Evolutionary conservation across 2,797 vertebrate species (phyloP), one percentile per base, ranked within the genome.

Genomic region (Ciconia nigra): DNA sequence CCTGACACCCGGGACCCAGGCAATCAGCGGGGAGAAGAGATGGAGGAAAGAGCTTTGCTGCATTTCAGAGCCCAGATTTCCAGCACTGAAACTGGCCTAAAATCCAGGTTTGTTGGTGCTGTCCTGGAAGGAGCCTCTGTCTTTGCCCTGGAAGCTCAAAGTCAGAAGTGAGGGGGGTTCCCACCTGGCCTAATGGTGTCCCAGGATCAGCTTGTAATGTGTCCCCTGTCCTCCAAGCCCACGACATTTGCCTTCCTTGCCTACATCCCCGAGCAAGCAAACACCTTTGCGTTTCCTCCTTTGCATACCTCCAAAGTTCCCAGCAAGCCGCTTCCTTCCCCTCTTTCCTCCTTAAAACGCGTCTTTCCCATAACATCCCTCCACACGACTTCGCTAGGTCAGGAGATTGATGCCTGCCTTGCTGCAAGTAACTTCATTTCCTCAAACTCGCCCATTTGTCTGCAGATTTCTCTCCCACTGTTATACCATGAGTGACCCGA

Each of bases 261-360:
- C 52, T 33, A 8, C 3, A 0, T 42, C 58, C 28, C 55, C 2
- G 1, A 13, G 42, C 0, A 3, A 87, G 33, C 52, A 52, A 51
- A 29, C 57, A 28, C 63, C 71, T 63, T 39, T 35, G 49, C 1
- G 1, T 31, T 84, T 73, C 67, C 35, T 49, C 59, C 73, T 72
- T 33, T 5, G 3, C 19, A 1, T 5, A 15, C 14, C 31, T 51
- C 67, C 33, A 29, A 44, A n/a, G 22, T 22, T 78, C 79, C 71
- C 39, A 31, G 57, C 1, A 0, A 66, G 41, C 26, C 0, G 1
- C 47, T 59, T 42, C 31, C 39, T 25, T 70, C 65, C 29, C 39
- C 44, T 22, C 42, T 39, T 51, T 77, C 22, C 25, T 72, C 66
- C 66, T 37, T 11, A 37, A 29, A 66, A 33, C 22, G 20, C 65